A percentile compares a stretch with the other conserved stretches of the same genome.
These are phyloP conservation scores for Nothoprocta pentlandii DNA, from an alignment of 2,113 vertebrate species.

Conservation along the genomic window DNA sequence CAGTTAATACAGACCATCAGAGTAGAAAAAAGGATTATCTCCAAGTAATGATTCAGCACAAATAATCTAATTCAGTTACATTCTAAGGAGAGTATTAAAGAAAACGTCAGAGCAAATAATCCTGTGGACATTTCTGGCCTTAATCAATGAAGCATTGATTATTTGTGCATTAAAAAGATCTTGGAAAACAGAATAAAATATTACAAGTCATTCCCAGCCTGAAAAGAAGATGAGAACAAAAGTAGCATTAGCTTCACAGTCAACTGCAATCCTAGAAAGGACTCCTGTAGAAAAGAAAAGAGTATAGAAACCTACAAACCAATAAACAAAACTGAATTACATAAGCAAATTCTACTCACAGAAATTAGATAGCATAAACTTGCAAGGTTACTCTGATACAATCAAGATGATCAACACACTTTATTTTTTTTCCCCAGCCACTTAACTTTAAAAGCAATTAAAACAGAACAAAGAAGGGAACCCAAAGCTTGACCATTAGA, in stretches of 20 bases:
- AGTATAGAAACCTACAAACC: background rate
- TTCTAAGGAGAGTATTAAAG: background rate
- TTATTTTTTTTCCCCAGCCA: background rate
- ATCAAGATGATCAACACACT: background rate
- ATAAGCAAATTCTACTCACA: background rate
- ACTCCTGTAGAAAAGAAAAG: background rate
- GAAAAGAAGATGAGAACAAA: background rate
- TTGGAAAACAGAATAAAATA: background rate
- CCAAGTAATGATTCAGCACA: background rate
- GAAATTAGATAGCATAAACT: background rate
- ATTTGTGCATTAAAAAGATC: background rate
- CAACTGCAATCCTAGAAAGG: background rate
- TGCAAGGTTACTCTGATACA: background rate
- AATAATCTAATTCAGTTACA: background rate
- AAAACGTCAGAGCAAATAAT: background rate
- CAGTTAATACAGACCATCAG: background rate
- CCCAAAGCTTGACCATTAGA: background rate
- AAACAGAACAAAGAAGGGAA: background rate
- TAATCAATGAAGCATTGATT: background rate
- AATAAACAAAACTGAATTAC: background rate
- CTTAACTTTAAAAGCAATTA: constrained; percentile 5
- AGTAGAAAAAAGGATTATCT: background rate
- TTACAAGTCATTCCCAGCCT: background rate
- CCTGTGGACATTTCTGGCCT: background rate
- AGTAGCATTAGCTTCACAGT: background rate